These are phyloP conservation scores for Isichthys henryi DNA, from an alignment of 2,113 vertebrate species.

Conservation along the genomic window DNA sequence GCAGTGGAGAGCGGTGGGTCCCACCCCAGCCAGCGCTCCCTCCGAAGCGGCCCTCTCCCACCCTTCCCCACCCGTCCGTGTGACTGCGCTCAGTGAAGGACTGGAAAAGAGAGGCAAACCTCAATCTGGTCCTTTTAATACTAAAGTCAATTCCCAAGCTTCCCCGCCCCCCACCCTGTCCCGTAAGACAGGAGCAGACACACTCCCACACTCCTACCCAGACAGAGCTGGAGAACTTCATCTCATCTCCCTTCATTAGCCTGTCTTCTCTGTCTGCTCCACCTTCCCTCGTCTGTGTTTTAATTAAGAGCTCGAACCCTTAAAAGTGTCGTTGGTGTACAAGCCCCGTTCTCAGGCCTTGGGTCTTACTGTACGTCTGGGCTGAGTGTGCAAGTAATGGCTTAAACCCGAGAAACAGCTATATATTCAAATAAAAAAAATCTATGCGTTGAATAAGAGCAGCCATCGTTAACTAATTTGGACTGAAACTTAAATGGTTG, in stretches of 20 bases:
- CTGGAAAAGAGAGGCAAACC: constrained; percentile 28
- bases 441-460: constrained; percentile 41
- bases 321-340: constrained; percentile 45
- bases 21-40: constrained; percentile 31
- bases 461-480: constrained; percentile 24
- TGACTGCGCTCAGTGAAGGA: constrained; percentile 14
- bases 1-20: constrained; percentile 43
- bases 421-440: constrained; percentile 45
- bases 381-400: constrained; percentile 24
- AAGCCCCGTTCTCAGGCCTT: constrained; percentile 26
- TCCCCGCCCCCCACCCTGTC: constrained; percentile 7
- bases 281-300: constrained; percentile 57
- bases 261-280: constrained; percentile 45
- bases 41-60: constrained; percentile 12
- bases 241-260: constrained; percentile 55
- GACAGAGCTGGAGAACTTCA: constrained; percentile 57
- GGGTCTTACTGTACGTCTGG: constrained; percentile 26
- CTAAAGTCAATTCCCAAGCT: constrained; percentile 57
- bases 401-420: constrained; percentile 48
- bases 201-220: constrained; percentile 60
- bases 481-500: constrained; percentile 45
- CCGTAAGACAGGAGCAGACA: constrained; percentile 40
- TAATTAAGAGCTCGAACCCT: constrained; percentile 61
- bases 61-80: constrained; percentile 14
- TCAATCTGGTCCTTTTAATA: constrained; percentile 50